These are phyloP conservation scores for Sphenopsis melanotis DNA, from an alignment of 2,797 vertebrate species.

Conservation along the genomic window DNA sequence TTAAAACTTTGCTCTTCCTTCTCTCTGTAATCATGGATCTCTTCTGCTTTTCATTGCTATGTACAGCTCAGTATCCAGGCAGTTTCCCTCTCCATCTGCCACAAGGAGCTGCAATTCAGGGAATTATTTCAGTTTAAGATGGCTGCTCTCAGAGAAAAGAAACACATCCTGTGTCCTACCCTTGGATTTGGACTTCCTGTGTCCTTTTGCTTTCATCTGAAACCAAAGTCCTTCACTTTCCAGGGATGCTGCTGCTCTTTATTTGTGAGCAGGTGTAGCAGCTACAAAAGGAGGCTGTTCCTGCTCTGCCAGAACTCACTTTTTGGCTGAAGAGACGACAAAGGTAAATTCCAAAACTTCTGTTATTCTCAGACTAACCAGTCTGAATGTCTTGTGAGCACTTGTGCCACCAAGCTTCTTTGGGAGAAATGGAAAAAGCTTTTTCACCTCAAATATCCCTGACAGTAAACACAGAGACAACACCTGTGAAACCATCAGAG, in stretches of 20 bases:
- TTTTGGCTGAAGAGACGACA: not conserved
- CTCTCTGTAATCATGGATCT: not conserved
- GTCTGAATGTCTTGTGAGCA: not conserved
- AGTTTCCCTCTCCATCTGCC: slow-evolving; percentile 16
- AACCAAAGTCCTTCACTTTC: not conserved
- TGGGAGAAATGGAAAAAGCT: not conserved
- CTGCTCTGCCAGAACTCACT: not conserved
- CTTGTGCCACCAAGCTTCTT: not conserved
- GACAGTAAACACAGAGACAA: not conserved
- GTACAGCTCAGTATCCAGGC: slow-evolving; percentile 19
- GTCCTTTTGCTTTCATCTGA: not conserved
- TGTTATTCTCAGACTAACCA: not conserved
- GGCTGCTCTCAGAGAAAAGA: not conserved
- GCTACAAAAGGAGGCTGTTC: not conserved
- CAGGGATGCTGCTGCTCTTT: not conserved
- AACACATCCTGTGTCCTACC: not conserved
- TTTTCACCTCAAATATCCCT: not conserved
- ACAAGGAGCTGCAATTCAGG: not conserved
- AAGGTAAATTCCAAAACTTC: not conserved
- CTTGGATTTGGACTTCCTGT: not conserved
- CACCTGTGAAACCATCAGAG: not conserved
- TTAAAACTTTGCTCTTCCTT: not conserved
- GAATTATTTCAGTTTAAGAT: not conserved
- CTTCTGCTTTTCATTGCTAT: not conserved
- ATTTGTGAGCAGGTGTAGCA: not conserved